A percentile compares a stretch with the other conserved stretches of the same genome.
Evolutionary conservation across 1,140 invertebrate genomes (phyloP).

Genomic region (Heliconius himera): DNA sequence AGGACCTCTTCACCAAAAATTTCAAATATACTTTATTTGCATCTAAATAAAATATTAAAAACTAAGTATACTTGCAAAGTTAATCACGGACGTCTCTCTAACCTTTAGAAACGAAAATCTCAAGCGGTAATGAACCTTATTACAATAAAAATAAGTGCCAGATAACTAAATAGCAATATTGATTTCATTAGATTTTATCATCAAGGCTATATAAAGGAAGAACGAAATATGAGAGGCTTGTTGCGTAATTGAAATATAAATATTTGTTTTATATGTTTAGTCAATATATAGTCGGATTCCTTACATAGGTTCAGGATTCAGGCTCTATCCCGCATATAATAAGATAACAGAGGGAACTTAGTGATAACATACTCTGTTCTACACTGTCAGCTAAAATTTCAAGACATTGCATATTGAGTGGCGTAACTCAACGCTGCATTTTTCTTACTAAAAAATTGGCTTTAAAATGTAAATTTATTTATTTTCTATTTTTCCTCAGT

Average conservation of each 20-base stretch:
- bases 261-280: neutral
- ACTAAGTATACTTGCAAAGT: slow-evolving; percentile 25
- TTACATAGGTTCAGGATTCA: neutral
- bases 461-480: too few relatives aligned
- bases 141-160: slow-evolving; percentile 21
- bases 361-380: too few relatives aligned
- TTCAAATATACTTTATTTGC: slow-evolving; percentile 18
- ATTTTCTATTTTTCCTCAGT: too few relatives aligned
- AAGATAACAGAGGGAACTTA: too few relatives aligned
- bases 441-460: too few relatives aligned
- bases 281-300: neutral
- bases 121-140: slow-evolving; percentile 37
- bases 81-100: slow-evolving; percentile 28
- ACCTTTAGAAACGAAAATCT: slow-evolving; percentile 29
- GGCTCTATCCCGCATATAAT: too few relatives aligned
- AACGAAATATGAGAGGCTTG: slow-evolving; percentile 26
- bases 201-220: slow-evolving; percentile 56
- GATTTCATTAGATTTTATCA: slow-evolving; percentile 49
- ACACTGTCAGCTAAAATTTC: too few relatives aligned
- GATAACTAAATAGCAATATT: slow-evolving; percentile 21
- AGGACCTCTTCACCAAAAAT: neutral
- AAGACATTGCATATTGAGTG: too few relatives aligned
- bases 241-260: slow-evolving; percentile 24
- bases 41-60: slow-evolving; percentile 22
- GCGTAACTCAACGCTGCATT: too few relatives aligned